Base-by-base conservation (phyloP, 2,797 vertebrate species). In the Ambastaia sidthimunki region DNA sequence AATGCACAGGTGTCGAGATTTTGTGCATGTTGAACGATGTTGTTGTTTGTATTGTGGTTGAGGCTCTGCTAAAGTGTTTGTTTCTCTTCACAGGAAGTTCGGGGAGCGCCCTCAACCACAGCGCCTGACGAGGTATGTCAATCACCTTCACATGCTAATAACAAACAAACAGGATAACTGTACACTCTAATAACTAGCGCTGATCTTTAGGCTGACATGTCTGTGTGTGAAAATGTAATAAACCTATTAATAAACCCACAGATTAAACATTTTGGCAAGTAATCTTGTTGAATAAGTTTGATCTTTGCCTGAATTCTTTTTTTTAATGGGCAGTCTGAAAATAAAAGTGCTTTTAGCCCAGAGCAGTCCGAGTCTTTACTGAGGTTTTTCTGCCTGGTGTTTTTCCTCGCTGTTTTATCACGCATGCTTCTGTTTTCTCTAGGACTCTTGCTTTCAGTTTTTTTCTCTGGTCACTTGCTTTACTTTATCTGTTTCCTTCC, bases 21-120 rank as follows among this genome's bases (percentile, higher is more conserved):
- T 41, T 81, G 44, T 78, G 68, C 71, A 34, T n/a, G 69, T 44
- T 60, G 67, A 66, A 73, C 18, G 16, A 15, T 59, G 74, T 75
- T 83, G 71, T 69, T 84, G 71, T 77, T 80, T 82, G 47, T 71
- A 52, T 37, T 83, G 77, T 71, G 75, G 69, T 89, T 80, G 84
- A 85, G 84, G 85, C 83, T 80, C 73, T 28, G 23, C 62, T 80
- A 62, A 85, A 52, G 55, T 55, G 62, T 74, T 87, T 88, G 80
- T 75, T 28, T 62, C 19, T 85, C 83, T 81, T 88, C 93, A 80
- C 93, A 99, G 98, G 95, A 99, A 99, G 95, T 98, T 98, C 90
- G 97, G 97, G 95, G 98, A 99, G 95, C 95, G 95, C 93, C 97
- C 97, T 95, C 97, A 97, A 94, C 97, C 97, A 87, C 98, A 97